Evolutionary conservation across 2,888 invertebrate species (phyloP).

Genomic region (Theristus sp.): DNA sequence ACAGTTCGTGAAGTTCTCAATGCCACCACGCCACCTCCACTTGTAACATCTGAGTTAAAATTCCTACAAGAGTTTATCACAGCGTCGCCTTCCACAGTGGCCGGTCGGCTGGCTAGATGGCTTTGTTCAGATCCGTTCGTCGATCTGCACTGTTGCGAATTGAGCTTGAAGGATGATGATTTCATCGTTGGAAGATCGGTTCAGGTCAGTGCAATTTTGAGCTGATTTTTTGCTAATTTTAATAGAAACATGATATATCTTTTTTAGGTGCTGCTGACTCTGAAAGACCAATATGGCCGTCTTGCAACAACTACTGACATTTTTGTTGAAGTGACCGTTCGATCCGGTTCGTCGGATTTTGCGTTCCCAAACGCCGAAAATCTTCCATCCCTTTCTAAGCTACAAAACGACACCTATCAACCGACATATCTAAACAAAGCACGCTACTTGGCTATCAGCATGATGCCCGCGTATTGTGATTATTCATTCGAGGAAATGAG

Average conservation of each 20-base stretch:
- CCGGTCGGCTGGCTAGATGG: constrained; percentile 79
- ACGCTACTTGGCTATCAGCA: constrained; percentile 68
- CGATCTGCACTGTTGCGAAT: constrained; percentile 56
- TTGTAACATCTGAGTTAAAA: constrained; percentile 62
- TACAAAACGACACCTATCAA: constrained; percentile 14
- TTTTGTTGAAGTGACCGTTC: constrained; percentile 42
- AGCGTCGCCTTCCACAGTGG: constrained; percentile 62
- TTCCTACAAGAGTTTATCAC: constrained; percentile 80
- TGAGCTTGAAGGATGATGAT: constrained; percentile 41
- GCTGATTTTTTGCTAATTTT: too few species aligned
- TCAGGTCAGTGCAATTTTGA: too few species aligned
- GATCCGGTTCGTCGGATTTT: not conserved
- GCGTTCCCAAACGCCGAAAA: not conserved
- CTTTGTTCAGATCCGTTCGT: constrained; percentile 76
- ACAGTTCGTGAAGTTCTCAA: constrained; percentile 65
- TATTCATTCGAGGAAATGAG: constrained; percentile 88
- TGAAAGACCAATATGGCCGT: constrained; percentile 78
- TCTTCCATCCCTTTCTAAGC: not conserved
- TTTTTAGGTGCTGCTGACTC: constrained; percentile 55
- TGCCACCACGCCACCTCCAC: constrained; percentile 38
- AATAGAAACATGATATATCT: too few species aligned
- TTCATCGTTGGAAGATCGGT: constrained; percentile 43
- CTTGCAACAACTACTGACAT: constrained; percentile 62
- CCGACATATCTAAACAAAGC: constrained; percentile 22
- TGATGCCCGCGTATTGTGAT: constrained; percentile 59